Evolutionary conservation across 2,113 vertebrate species (phyloP), one percentile per base, ranked within the genome.

Genomic region (Caranx ignobilis): DNA sequence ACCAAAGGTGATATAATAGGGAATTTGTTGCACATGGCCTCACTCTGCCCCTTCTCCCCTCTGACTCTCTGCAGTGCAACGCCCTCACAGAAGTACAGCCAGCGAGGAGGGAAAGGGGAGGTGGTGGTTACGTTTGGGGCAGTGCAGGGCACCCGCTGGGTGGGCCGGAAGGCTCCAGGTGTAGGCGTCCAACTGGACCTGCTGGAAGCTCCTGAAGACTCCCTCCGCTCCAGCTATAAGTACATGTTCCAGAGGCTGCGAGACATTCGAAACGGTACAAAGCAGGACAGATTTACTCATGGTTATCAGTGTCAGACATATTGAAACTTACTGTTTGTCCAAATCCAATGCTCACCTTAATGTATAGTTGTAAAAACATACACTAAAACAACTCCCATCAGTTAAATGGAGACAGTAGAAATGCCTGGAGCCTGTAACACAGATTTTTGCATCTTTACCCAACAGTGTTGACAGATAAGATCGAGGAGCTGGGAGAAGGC

Each of bases 201-300:
- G 31, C 83, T 97, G 0, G 93, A 93, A 4, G 18, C 71, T 0
- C 76, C 79, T 0, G 95, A 95, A 15, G 82, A 94, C 3, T 81
- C 88, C 0, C 93, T 99, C 2, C 86, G 60, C 0, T 73, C 68
- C 77, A 93, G 84, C 82, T 98, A 98, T 92, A 98, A 96, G 60
- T 96, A 90, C 80, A 99, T 99, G 98, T 98, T 98, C 85, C 98
- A 99, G 89, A 96, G 96, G 75, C 88, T 96, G 0, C 57, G 92
- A 0, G 97, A 98, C 1, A 31, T 96, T 18, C 93, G 96, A 21
- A 96, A 97, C 81, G 97, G 85, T 87, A 64, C 2, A 11, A 3
- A 41, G 18, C 19, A 18, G 11, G 15, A 16, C 35, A 39, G 11
- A 47, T 32, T 21, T 18, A 11, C 26, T 39, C 52, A 13, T 11